A percentile compares a stretch with the other conserved stretches of the same genome.
These are phyloP conservation scores for Athene noctua DNA, from an alignment of 2,113 vertebrate genomes.

Conservation along the genomic window DNA sequence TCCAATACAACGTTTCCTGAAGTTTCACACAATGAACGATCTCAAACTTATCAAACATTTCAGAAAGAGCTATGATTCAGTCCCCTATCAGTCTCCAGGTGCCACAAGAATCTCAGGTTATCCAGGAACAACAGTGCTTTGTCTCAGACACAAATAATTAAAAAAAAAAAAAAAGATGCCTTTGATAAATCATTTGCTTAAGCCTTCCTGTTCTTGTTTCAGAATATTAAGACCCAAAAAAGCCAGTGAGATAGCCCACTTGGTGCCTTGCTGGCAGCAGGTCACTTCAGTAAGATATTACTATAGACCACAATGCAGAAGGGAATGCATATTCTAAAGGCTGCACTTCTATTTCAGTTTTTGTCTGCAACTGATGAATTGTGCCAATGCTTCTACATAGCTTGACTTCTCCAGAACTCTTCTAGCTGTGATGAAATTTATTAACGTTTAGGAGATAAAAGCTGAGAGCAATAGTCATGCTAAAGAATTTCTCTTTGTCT, in stretches of 20 bases:
- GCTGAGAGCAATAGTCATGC: neutral
- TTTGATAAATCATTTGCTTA: neutral
- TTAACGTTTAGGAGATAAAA: neutral
- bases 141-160: neutral
- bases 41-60: neutral
- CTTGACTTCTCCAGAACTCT: neutral
- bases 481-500: neutral
- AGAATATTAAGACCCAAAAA: neutral
- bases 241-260: neutral
- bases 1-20: neutral
- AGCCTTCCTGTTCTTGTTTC: neutral
- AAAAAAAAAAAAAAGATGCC: neutral
- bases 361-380: neutral
- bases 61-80: neutral
- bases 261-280: neutral
- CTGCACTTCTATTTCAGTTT: neutral
- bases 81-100: neutral
- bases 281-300: neutral
- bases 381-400: neutral
- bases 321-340: neutral
- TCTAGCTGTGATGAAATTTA: neutral
- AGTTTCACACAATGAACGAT: neutral
- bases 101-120: neutral
- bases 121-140: neutral
- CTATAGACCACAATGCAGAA: neutral